A percentile compares a stretch with the other conserved stretches of the same genome.
Evolutionary conservation across 2,797 vertebrate species (phyloP).

Genomic region (Peromyscus aztecus): DNA sequence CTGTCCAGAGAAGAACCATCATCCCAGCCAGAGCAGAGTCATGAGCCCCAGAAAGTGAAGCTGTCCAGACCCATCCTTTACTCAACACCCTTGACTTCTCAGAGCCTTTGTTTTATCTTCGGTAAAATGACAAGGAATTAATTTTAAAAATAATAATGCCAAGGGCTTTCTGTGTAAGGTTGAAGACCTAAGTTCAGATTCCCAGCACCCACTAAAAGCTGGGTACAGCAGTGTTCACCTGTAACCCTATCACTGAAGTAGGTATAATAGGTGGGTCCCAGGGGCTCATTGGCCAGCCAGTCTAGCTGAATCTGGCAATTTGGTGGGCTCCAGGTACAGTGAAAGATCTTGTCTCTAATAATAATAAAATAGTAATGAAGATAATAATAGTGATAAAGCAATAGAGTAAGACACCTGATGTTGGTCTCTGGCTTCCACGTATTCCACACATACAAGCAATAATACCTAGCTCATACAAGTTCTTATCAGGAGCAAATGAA

Average conservation of each 20-base stretch:
- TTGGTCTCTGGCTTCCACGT: too few relatives aligned
- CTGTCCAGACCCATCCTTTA: background rate
- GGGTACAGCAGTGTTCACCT: background rate
- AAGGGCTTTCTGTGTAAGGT: background rate
- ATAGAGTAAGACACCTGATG: too few relatives aligned
- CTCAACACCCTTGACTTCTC: accelerated
- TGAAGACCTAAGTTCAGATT: background rate
- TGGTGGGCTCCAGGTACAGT: background rate
- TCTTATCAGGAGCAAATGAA: accelerated
- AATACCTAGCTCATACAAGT: too few relatives aligned
- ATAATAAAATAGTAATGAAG: background rate
- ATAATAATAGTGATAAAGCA: too few relatives aligned
- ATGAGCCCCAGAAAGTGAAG: background rate
- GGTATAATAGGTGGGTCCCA: background rate
- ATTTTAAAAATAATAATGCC: background rate
- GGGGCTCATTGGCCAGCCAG: background rate
- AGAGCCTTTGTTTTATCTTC: accelerated
- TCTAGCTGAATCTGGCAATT: background rate
- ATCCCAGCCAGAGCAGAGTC: background rate
- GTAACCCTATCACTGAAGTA: background rate
- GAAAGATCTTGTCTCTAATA: background rate
- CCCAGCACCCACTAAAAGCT: background rate
- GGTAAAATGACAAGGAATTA: background rate
- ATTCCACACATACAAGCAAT: too few relatives aligned
- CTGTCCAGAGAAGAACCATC: background rate